Evolutionary conservation across 2,888 invertebrate genomes (phyloP).

Genomic region (Drosophila neonasuta): DNA sequence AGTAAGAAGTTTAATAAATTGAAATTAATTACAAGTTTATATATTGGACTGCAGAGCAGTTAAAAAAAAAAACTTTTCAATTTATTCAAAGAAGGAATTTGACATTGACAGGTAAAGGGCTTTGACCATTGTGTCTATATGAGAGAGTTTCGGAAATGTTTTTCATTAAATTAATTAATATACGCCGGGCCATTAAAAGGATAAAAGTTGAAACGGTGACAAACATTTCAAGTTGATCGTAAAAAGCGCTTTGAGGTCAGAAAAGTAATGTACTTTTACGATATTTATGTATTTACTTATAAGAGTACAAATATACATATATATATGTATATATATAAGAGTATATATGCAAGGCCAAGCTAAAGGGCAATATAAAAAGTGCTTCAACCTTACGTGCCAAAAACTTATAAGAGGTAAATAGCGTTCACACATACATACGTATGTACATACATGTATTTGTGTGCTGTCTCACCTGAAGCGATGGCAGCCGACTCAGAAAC

Average conservation of each 20-base stretch:
- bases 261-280: too few species aligned
- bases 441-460: background rate
- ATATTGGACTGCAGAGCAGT: too few species aligned
- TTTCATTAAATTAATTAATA: conserved; percentile 9
- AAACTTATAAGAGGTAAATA: conserved; percentile 41
- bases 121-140: too few species aligned
- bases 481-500: conserved; percentile 11
- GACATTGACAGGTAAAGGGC: too few species aligned
- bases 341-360: conserved; percentile 53
- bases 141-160: background rate
- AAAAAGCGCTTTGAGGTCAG: conserved; percentile 16
- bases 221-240: conserved; percentile 13
- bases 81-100: too few species aligned
- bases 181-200: conserved; percentile 7
- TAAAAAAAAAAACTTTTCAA: too few species aligned
- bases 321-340: background rate
- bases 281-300: conserved; percentile 12
- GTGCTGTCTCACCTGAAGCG: conserved; percentile 43
- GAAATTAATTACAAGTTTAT: too few species aligned
- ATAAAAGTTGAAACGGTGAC: conserved; percentile 10
- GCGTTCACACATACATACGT: background rate
- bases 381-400: conserved; percentile 67
- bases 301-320: background rate
- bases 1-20: too few species aligned
- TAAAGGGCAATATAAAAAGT: conserved; percentile 55